Percentiles rank a stretch among this genome's conserved stretches.
These are phyloP conservation scores for Heterodera carotae DNA, from an alignment of 1,140 invertebrate species.

Conservation along the genomic window DNA sequence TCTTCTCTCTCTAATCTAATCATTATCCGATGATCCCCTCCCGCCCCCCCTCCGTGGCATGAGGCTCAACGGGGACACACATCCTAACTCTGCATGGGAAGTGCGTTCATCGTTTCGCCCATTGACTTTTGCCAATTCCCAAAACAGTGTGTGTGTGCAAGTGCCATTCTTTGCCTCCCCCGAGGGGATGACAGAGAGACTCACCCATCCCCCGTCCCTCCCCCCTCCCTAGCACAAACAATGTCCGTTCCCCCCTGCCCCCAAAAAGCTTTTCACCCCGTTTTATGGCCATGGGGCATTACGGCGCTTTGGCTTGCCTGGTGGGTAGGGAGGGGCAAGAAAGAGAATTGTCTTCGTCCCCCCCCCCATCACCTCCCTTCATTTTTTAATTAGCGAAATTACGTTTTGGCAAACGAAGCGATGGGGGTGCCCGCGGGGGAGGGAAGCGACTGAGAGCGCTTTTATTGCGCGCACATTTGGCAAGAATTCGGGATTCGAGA, in stretches of 20 bases:
- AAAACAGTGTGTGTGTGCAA: background rate
- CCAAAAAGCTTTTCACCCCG: background rate
- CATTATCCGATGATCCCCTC: background rate
- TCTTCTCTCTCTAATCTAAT: background rate
- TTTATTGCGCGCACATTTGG: conserved; percentile 4
- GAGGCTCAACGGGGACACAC: background rate
- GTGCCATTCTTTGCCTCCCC: too few species aligned
- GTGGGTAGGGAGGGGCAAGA: background rate
- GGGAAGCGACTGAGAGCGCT: background rate
- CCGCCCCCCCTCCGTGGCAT: background rate
- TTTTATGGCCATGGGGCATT: background rate
- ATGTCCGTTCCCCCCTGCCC: too few species aligned
- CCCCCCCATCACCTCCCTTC: background rate
- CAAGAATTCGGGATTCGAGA: background rate
- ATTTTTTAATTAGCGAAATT: conserved; percentile 21
- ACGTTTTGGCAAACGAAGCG: background rate
- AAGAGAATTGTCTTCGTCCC: background rate
- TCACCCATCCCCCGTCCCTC: background rate
- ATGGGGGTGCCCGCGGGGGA: too few species aligned
- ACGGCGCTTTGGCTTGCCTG: background rate
- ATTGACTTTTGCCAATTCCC: background rate
- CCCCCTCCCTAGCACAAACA: background rate
- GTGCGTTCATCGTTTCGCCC: background rate
- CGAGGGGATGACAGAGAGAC: too few species aligned
- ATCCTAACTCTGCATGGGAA: too few species aligned